Base-by-base conservation (phyloP, 2,888 invertebrate species). In the Sesamia inferens region DNA sequence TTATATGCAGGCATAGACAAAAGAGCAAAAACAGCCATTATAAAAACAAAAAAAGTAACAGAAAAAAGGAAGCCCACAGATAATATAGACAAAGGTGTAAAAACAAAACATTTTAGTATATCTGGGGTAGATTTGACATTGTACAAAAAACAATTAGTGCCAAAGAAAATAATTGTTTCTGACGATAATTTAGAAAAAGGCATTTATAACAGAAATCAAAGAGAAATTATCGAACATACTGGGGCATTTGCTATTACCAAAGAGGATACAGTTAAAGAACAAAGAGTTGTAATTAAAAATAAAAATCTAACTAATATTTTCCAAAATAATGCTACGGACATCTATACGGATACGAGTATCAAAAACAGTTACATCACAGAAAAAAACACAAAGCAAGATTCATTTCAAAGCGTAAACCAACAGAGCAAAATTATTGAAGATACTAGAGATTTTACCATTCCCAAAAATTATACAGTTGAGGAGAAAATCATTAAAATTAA, bases 201-300 rank as follows among this genome's bases (percentile, higher is more conserved):
- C 5, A 31, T 31, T 47, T n/a, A 13, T 51, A 14, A 16, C 13
- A 51, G 6, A 44, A 62, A 48, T 0, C 7, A 19, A 13, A 65
- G 19, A 0, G 14, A 47, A 4, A 24, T 47, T 0, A 14, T 19
- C 5, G 6, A 22, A 19, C 16, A 55, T 47, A 44, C 16, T 44
- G 16, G 16, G 16, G 3, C 16, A 55, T 0, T 42, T 16, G 5
- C 10, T 44, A 6, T 5, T 22, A 5, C 5, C 5, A 61, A 22
- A n/a, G 19, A 22, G 0, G 1, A 6, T 19, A 14, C 7, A n/a
- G 8, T 14, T 13, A 11, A 42, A 0, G 7, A 11, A 2, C 7
- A 16, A 16, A 54, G 6, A 2, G 24, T 16, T 39, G 16, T 14
- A n/a, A 6, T n/a, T 11, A 16, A 11, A n/a, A 48, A 19, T 42